Conservation (phyloP, 2,888 invertebrate genomes). For the Cactoblastis cactorum region DNA sequence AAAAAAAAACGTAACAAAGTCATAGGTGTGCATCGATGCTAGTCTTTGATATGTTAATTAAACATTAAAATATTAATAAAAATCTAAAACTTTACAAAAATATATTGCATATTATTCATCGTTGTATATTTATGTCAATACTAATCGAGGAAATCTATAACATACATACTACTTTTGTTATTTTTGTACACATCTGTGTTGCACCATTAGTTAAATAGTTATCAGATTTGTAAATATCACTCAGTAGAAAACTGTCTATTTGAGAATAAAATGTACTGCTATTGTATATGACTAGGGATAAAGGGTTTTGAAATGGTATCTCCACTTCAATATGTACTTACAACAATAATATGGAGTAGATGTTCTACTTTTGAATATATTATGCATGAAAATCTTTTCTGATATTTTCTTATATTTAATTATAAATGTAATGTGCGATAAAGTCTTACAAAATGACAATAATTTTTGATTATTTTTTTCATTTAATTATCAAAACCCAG, state of each 20-base stretch:
- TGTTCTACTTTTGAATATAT: constrained; percentile 38
- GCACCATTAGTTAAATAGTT: constrained; percentile 39
- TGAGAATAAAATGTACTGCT: constrained; percentile 54
- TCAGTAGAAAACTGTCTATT: constrained; percentile 44
- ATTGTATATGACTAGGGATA: constrained; percentile 66
- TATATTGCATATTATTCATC: constrained; percentile 70
- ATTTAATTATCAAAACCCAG: constrained; percentile 38
- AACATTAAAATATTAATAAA: constrained; percentile 31
- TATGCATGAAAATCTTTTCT: constrained; percentile 51
- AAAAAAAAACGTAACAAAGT: constrained; percentile 24
- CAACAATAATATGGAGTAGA: constrained; percentile 13
- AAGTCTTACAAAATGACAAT: constrained; percentile 36
- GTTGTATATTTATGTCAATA: constrained; percentile 63
- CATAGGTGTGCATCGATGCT: constrained; percentile 17
- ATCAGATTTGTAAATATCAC: constrained; percentile 43
- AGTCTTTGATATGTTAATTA: constrained; percentile 61
- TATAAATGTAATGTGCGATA: constrained; percentile 39
- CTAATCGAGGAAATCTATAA: constrained; percentile 34
- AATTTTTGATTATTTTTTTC: constrained; percentile 32
- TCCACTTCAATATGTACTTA: constrained; percentile 28
- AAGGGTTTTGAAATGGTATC: constrained; percentile 26
- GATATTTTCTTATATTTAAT: constrained; percentile 48
- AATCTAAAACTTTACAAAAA: constrained; percentile 61
- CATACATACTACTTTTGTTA: constrained; percentile 22
- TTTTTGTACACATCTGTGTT: constrained; percentile 54